A percentile compares a stretch with the other conserved stretches of the same genome.
phyloP scores from a whole-genome alignment of 1,140 invertebrate genomes.

The Paramacrobiotus metropolitanus region DNA sequence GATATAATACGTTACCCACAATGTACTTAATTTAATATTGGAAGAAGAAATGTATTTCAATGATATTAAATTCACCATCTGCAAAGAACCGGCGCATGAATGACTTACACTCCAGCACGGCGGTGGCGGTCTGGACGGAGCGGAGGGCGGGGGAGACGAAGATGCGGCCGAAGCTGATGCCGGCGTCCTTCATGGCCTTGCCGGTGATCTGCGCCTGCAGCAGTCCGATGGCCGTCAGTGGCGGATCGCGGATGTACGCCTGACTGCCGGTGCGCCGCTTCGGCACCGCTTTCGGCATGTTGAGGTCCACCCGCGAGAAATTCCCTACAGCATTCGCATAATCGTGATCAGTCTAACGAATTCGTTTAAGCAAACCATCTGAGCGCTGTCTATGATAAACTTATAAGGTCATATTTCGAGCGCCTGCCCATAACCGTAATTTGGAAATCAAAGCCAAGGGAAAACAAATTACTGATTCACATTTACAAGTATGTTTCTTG shows the following conservation, averaged over 20 bases:
- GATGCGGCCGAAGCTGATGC: conserved; percentile 40
- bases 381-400: no score
- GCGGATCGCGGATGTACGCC: conserved; percentile 52
- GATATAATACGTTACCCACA: not conserved
- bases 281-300: conserved; percentile 54
- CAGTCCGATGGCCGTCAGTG: conserved; percentile 49
- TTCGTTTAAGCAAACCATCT: no score
- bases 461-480: no score
- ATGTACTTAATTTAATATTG: not conserved
- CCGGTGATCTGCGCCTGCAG: conserved; percentile 36
- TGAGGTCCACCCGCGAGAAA: conserved; percentile 58
- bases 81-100: no score
- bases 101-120: conserved; percentile 25
- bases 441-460: no score
- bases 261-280: conserved; percentile 28
- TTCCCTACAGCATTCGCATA: conserved; percentile 22
- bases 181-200: conserved; percentile 41
- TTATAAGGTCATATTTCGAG: no score
- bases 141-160: conserved; percentile 64
- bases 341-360: no score
- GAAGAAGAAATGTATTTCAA: not conserved
- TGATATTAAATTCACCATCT: not conserved
- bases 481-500: no score
- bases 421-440: no score
- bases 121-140: conserved; percentile 64